Conservation (phyloP, 2,888 invertebrate genomes). For the Cantharis lateralis region DNA sequence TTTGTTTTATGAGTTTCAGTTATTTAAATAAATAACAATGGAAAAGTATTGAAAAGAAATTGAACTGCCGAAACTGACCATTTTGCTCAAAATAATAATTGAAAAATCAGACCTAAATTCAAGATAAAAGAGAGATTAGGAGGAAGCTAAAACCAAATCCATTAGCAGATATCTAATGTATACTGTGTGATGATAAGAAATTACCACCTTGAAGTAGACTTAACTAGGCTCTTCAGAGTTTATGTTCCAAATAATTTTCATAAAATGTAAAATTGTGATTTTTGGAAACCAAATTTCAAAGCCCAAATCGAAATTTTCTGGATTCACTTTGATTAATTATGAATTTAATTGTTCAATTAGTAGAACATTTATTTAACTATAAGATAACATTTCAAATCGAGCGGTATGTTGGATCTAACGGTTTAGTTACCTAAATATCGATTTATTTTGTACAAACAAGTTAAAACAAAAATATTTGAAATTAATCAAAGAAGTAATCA, state of each 20-base stretch:
- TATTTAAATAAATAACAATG: too few relatives aligned
- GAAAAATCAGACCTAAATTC: not conserved
- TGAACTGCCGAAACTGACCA: too few relatives aligned
- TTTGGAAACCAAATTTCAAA: too few relatives aligned
- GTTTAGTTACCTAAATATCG: not conserved
- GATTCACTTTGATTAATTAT: not conserved
- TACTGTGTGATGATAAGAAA: not conserved
- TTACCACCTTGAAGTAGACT: not conserved
- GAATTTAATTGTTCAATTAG: not conserved
- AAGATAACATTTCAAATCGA: not conserved
- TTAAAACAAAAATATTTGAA: not conserved
- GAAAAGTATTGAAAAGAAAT: too few relatives aligned
- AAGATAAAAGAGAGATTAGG: not conserved
- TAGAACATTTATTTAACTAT: not conserved
- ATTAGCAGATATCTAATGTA: not conserved
- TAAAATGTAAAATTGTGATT: too few relatives aligned
- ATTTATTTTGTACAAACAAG: not conserved
- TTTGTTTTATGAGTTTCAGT: too few relatives aligned
- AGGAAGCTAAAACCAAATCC: not conserved
- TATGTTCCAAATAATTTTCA: not conserved
- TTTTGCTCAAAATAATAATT: too few relatives aligned
- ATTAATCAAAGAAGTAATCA: too few relatives aligned
- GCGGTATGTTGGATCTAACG: not conserved
- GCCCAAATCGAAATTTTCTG: too few relatives aligned
- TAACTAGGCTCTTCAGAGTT: not conserved